A percentile compares a stretch with the other conserved stretches of the same genome.
Evolutionary conservation across 2,888 invertebrate genomes (phyloP).

Genomic region (Diplolepis rosae): DNA sequence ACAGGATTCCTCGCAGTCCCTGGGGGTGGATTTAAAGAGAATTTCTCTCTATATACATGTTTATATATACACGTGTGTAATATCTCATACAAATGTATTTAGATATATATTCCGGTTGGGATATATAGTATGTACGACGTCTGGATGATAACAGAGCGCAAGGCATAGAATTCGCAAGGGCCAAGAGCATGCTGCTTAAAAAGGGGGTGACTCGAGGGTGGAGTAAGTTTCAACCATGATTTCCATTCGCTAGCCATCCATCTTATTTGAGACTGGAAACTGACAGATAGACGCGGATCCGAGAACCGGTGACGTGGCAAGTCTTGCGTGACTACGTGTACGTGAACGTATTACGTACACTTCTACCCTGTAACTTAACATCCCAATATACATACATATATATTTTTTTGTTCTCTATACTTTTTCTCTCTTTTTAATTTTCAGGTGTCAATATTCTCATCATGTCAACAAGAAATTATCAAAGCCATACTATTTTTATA

Average conservation of each 20-base stretch:
- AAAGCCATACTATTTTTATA: no score
- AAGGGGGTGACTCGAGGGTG: slow-evolving; percentile 47
- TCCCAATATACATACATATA: slow-evolving; percentile 32
- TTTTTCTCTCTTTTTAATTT: no score
- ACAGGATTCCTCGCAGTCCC: slow-evolving; percentile 8
- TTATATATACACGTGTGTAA: slow-evolving; percentile 15
- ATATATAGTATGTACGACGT: slow-evolving; percentile 47
- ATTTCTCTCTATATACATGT: no score
- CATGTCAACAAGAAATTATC: neutral
- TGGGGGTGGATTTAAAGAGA: slow-evolving; percentile 3
- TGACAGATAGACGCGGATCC: slow-evolving; percentile 74
- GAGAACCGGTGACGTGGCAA: slow-evolving; percentile 73
- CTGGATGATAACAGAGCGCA: slow-evolving; percentile 47
- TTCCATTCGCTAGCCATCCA: slow-evolving; percentile 80
- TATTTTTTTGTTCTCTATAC: slow-evolving; percentile 36
- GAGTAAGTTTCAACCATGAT: slow-evolving; percentile 75
- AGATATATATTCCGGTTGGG: slow-evolving; percentile 41
- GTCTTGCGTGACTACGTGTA: slow-evolving; percentile 67
- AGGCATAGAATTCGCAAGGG: slow-evolving; percentile 53
- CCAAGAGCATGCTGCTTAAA: slow-evolving; percentile 49
- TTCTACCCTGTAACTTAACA: slow-evolving; percentile 52
- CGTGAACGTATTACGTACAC: slow-evolving; percentile 48
- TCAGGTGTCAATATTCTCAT: slow-evolving; percentile 28
- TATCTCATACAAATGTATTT: slow-evolving; percentile 33
- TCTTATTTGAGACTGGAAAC: slow-evolving; percentile 78